Evolutionary conservation across 2,888 invertebrate species (phyloP), one percentile per base, ranked within the genome.

Genomic region (Ophion obscuratus): DNA sequence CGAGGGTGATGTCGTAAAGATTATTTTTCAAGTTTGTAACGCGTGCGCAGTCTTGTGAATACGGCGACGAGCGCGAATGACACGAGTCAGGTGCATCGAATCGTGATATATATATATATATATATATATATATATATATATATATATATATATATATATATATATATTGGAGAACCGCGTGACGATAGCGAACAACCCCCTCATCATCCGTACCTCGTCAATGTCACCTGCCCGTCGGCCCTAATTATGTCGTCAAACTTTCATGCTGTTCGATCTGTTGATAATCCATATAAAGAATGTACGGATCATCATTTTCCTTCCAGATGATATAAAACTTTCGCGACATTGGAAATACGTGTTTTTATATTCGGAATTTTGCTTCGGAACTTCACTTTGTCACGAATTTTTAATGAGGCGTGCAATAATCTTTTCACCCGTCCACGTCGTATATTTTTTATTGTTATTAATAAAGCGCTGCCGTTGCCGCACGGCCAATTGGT

Each of bases 161-260:
- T 47, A 10, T 47, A 10, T 47, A 14, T 53, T 17, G 17, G 17
- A 53, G 4, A 17, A 53, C 17, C 53, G 53, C 0, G 2, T 0
- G 17, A 53, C 53, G 14, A 53, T 53, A 53, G 53, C 53, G 53
- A 14, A 53, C 53, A 17, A 53, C 11, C 53, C 5, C 14, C 53
- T 53, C 53, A 14, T 53, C 17, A 67, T 77, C 57, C 40, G 73
- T 64, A 40, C 59, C 40, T 80, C 66, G 80, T 83, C 77, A 83
- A 81, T 83, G 83, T 86, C 83, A 86, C 81, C 80, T 86, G 85
- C 85, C 75, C 85, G 75, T 79, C 78, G 75, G 70, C 79, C 44
- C 47, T 66, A 78, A 85, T 85, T 76, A 85, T 82, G 82, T 85
- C 57, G 82, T 53, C 53, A 85, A 85, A 85, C 75, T 85, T 83